Evolutionary conservation across 1,140 invertebrate genomes (phyloP).

Genomic region (Ooceraea biroi): DNA sequence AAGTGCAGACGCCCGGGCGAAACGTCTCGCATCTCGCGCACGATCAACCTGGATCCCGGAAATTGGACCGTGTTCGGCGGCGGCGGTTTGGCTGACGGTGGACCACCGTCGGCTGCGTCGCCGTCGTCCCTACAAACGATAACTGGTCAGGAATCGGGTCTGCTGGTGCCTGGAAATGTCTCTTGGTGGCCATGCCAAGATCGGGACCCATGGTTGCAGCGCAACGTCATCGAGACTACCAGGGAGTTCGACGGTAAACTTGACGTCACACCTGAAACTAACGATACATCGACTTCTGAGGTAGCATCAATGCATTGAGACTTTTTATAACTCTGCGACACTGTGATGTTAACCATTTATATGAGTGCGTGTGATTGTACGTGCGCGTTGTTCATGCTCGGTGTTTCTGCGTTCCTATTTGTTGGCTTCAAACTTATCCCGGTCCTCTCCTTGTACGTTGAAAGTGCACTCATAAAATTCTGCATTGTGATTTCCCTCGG

Average conservation of each 20-base stretch:
- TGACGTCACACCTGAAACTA: constrained; percentile 82
- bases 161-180: constrained; percentile 60
- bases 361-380: constrained; percentile 9
- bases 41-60: constrained; percentile 67
- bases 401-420: neutral
- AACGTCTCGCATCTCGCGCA: neutral
- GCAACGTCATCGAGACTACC: constrained; percentile 62
- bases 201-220: constrained; percentile 79
- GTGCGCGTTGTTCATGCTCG: constrained; percentile 18
- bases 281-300: constrained; percentile 76
- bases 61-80: constrained; percentile 42
- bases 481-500: neutral
- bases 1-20: constrained; percentile 4
- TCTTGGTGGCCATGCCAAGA: constrained; percentile 73
- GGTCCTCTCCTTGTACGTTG: neutral
- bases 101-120: constrained; percentile 52
- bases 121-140: constrained; percentile 55
- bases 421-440: neutral
- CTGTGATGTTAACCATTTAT: neutral
- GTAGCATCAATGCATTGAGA: constrained; percentile 73
- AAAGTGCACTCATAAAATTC: neutral
- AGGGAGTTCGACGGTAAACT: constrained; percentile 70
- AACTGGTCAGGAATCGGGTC: constrained; percentile 52
- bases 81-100: constrained; percentile 29
- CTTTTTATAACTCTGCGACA: neutral